These are phyloP conservation scores for Neolamprologus caudopunctatus DNA, from an alignment of 2,113 vertebrate species.

Conservation along the genomic window DNA sequence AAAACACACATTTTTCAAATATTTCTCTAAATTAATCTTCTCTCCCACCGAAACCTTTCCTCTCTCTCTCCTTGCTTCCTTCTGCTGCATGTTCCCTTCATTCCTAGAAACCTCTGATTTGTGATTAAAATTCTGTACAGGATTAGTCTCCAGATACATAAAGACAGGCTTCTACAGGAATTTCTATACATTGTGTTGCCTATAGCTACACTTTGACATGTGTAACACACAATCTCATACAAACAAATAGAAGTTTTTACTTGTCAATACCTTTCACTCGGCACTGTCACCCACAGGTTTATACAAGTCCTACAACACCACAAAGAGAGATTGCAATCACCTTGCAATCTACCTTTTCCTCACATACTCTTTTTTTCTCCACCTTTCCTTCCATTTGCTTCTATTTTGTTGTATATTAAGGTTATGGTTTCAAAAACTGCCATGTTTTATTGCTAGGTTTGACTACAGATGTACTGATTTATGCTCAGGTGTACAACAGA, in stretches of 20 bases:
- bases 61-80: not conserved
- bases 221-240: not conserved
- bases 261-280: slow-evolving; percentile 5
- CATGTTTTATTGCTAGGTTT: not conserved
- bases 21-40: not conserved
- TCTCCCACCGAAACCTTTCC: not conserved
- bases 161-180: not conserved
- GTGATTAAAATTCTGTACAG: not conserved
- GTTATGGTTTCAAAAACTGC: not conserved
- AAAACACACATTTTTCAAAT: not conserved
- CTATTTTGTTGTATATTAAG: not conserved
- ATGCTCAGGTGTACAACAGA: not conserved
- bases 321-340: not conserved
- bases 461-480: not conserved
- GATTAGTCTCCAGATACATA: slow-evolving; percentile 10
- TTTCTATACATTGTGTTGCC: slow-evolving; percentile 12
- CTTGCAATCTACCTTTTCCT: not conserved
- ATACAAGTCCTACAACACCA: slow-evolving; percentile 11
- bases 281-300: not conserved
- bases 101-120: slow-evolving; percentile 6
- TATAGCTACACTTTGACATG: not conserved
- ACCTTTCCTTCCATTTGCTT: not conserved
- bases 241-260: not conserved
- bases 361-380: not conserved
- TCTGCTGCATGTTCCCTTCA: not conserved